These are phyloP conservation scores for Oreochromis spilurus DNA, from an alignment of 2,113 vertebrate species.

Conservation along the genomic window DNA sequence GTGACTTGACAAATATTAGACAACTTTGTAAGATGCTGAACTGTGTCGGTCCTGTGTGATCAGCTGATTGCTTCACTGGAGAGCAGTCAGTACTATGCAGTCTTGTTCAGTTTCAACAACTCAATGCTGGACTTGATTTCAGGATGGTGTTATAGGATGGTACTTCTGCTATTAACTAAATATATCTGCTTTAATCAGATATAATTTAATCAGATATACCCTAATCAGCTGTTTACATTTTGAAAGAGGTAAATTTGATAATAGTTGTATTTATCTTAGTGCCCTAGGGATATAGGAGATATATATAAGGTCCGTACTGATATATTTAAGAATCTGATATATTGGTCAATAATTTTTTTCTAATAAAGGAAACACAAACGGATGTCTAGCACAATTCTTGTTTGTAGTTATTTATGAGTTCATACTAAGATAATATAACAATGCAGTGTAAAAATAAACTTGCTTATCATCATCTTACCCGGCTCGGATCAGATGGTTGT, in stretches of 20 bases:
- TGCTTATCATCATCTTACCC: background rate
- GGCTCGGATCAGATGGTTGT: background rate
- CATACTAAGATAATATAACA: background rate
- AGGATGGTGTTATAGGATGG: background rate
- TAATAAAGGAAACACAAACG: background rate
- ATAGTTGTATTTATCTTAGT: background rate
- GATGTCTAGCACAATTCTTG: background rate
- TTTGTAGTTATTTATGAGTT: background rate
- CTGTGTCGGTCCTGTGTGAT: background rate
- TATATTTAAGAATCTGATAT: background rate
- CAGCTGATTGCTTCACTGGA: background rate
- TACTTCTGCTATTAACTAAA: background rate
- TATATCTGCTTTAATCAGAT: background rate
- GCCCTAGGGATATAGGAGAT: background rate
- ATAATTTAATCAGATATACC: too few species aligned
- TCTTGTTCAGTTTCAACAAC: background rate
- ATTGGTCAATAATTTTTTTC: background rate
- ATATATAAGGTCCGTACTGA: background rate
- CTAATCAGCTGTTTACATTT: background rate
- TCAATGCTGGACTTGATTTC: background rate
- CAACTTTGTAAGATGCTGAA: background rate
- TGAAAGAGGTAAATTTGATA: background rate
- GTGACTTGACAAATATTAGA: background rate
- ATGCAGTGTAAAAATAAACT: background rate
- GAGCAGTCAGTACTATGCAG: fast-evolving